Evolutionary conservation across 1,140 invertebrate genomes (phyloP).

Genomic region (Atopsyche davidsoni): DNA sequence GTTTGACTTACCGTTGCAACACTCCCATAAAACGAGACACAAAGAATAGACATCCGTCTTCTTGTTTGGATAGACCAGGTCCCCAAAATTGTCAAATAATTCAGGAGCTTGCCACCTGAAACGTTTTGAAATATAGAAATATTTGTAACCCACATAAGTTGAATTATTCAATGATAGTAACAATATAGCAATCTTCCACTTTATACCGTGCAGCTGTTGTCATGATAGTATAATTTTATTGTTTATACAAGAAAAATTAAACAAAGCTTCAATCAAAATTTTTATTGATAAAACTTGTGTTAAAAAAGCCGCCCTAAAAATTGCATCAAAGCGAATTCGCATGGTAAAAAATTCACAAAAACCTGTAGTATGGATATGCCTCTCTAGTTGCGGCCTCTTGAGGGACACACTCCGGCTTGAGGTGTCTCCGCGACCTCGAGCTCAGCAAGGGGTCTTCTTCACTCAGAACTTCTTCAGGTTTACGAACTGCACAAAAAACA

Average conservation of each 20-base stretch:
- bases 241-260: no score
- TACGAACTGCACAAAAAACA: background rate
- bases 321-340: no score
- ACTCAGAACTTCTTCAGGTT: no score
- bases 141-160: background rate
- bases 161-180: no score
- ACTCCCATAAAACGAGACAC: constrained; percentile 41
- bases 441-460: constrained; percentile 7
- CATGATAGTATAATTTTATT: no score
- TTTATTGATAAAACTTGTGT: no score
- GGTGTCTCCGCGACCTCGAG: no score
- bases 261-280: no score
- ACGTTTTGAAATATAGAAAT: constrained; percentile 9
- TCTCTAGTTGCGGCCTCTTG: constrained; percentile 6
- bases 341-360: no score
- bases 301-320: no score
- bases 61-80: constrained; percentile 36
- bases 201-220: no score
- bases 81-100: constrained; percentile 37
- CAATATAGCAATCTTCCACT: no score
- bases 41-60: constrained; percentile 43
- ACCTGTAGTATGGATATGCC: background rate
- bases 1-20: constrained; percentile 40
- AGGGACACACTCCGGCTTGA: constrained; percentile 5
- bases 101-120: constrained; percentile 44